Base-by-base conservation (phyloP, 2,888 invertebrate genomes). In the Parasteatoda lunata region DNA sequence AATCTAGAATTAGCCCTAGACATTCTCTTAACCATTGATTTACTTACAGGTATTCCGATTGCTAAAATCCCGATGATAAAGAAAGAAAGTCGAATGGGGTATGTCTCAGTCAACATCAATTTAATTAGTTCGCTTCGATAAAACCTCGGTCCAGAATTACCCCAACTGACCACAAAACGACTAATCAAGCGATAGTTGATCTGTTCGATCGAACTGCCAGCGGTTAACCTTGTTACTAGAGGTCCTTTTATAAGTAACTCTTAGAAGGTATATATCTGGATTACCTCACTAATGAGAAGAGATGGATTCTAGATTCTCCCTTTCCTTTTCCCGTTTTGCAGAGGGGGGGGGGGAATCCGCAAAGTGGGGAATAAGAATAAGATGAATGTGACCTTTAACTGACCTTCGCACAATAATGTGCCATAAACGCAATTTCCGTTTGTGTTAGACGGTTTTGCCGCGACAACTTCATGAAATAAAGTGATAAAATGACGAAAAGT, bases 241-340 rank as follows among this genome's bases (percentile, higher is more conserved):
- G 70, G 49, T 48, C 11, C 47, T 15, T 15, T 11, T 70, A 49
- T 49, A 70, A 70, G 45, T 70, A 70, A 70, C 49, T 49, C 48
- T 70, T 70, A 70, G 70, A 45, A 15, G 45, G 68, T n/a, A 68
- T 68, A 68, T 15, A n/a, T 68, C 68, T 47, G 49, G 70, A 70
- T 70, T 70, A 70, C 48, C 45, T 49, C 70, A 48, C 70, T 70
- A 70, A 70, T 70, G 70, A 70, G 70, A 49, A 13, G 70, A 70
- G 70, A 70, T 70, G 70, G 45, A 48, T 45, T 68, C 68, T 15
- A 30, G 68, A 15, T 9, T 68, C 9, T 8, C 59, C 59, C 59
- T n/a, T n/a, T 13, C 59, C 8, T 59, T n/a, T 9, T 59, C 59
- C 8, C 59, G 9, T 59, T 5, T 9, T 59, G 59, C 59, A 13